phyloP scores from a whole-genome alignment of 1,140 invertebrate species.

The Daktulosphaira vitifoliae region DNA sequence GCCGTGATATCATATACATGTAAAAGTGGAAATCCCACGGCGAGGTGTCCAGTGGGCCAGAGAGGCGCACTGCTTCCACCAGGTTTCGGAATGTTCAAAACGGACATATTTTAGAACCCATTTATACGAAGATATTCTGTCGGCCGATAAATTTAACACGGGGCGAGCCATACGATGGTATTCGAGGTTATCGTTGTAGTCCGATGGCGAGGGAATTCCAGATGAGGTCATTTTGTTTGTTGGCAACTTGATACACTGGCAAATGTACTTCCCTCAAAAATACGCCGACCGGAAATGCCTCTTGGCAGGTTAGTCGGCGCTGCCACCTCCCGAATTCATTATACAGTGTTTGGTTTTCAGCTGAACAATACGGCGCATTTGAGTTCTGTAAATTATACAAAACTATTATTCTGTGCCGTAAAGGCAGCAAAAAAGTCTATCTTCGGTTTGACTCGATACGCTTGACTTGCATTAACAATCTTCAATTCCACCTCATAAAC shows the following conservation, averaged over 20 bases:
- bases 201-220: not conserved
- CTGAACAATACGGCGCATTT: too few species aligned
- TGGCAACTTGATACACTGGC: not conserved
- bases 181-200: constrained; percentile 10
- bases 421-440: too few species aligned
- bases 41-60: not conserved
- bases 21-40: too few species aligned
- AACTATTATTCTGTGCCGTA: too few species aligned
- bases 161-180: not conserved
- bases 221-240: constrained; percentile 8
- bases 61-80: not conserved
- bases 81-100: constrained; percentile 23
- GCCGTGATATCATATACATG: too few species aligned
- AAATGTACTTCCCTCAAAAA: constrained; percentile 1
- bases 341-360: too few species aligned
- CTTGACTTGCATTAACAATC: too few species aligned
- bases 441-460: too few species aligned
- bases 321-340: too few species aligned
- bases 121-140: constrained; percentile 20
- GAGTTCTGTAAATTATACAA: too few species aligned
- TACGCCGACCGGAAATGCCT: not conserved
- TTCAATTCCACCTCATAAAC: too few species aligned
- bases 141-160: constrained; percentile 18
- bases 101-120: constrained; percentile 25
- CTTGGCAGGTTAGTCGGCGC: too few species aligned